Conservation (phyloP, 1,140 invertebrate genomes). For the Brachionus asplanchnoidis region DNA sequence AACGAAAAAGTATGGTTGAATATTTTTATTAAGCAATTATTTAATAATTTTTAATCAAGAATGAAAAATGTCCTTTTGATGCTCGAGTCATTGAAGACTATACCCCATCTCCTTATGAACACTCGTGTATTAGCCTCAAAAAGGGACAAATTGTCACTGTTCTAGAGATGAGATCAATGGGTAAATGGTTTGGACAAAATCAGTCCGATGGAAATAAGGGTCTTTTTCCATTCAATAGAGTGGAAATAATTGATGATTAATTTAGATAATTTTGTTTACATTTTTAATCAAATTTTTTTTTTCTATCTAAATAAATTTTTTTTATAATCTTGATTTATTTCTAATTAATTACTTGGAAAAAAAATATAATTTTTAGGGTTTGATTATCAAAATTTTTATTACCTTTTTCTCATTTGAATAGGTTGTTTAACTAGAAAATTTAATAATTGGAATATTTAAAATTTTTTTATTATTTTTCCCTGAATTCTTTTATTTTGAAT, state of each 20-base stretch:
- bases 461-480: neutral
- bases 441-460: neutral
- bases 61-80: conserved; percentile 34
- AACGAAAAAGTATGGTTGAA: neutral
- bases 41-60: neutral
- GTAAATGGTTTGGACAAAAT: conserved; percentile 32
- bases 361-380: too few relatives aligned
- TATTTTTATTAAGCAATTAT: neutral
- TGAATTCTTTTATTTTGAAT: neutral
- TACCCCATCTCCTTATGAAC: conserved; percentile 34
- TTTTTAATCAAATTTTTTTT: neutral
- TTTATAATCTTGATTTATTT: too few relatives aligned
- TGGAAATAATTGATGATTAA: neutral
- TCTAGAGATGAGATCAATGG: conserved; percentile 37
- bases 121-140: conserved; percentile 6
- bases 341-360: too few relatives aligned
- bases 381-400: too few relatives aligned
- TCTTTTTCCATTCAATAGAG: conserved; percentile 40
- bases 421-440: too few relatives aligned
- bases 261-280: neutral
- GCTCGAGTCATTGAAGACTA: conserved; percentile 29
- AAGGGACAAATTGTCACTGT: conserved; percentile 30
- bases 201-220: conserved; percentile 8
- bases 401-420: too few relatives aligned
- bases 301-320: neutral